Evolutionary conservation across 2,888 invertebrate species (phyloP).

Genomic region (Lycia hirtaria): DNA sequence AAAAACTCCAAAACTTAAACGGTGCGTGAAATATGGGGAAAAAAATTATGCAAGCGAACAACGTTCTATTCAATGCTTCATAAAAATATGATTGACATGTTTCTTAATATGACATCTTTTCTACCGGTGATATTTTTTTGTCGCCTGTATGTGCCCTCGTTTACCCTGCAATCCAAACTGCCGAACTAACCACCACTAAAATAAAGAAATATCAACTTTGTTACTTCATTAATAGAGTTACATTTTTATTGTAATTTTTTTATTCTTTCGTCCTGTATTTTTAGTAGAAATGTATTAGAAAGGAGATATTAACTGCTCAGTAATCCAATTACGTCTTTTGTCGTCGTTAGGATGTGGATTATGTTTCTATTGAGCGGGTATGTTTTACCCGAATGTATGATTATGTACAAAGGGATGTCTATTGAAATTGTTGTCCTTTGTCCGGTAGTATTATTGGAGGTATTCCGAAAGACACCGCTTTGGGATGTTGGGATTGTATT

Average conservation of each 20-base stretch:
- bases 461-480: slow-evolving; percentile 64
- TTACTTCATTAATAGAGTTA: slow-evolving; percentile 14
- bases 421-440: slow-evolving; percentile 70
- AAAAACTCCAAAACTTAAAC: slow-evolving; percentile 64
- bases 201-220: slow-evolving; percentile 26
- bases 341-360: slow-evolving; percentile 82
- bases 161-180: slow-evolving; percentile 34
- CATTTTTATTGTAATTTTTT: slow-evolving; percentile 2
- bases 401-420: slow-evolving; percentile 75
- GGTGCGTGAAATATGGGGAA: slow-evolving; percentile 80
- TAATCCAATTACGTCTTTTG: slow-evolving; percentile 84
- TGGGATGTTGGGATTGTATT: slow-evolving; percentile 12
- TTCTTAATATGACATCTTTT: slow-evolving; percentile 85
- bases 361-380: slow-evolving; percentile 78
- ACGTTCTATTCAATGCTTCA: slow-evolving; percentile 76
- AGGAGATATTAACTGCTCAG: slow-evolving; percentile 80
- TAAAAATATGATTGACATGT: slow-evolving; percentile 86
- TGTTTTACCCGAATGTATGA: slow-evolving; percentile 73
- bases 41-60: slow-evolving; percentile 82
- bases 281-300: slow-evolving; percentile 56
- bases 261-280: slow-evolving; percentile 22
- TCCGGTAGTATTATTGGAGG: slow-evolving; percentile 53
- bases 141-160: slow-evolving; percentile 67
- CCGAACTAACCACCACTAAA: slow-evolving; percentile 21
- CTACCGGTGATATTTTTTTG: slow-evolving; percentile 84